Percentiles rank a stretch among this genome's conserved stretches.
Conservation (phyloP, 92 coral and sea anemone species). For the Porites divaricata region DNA sequence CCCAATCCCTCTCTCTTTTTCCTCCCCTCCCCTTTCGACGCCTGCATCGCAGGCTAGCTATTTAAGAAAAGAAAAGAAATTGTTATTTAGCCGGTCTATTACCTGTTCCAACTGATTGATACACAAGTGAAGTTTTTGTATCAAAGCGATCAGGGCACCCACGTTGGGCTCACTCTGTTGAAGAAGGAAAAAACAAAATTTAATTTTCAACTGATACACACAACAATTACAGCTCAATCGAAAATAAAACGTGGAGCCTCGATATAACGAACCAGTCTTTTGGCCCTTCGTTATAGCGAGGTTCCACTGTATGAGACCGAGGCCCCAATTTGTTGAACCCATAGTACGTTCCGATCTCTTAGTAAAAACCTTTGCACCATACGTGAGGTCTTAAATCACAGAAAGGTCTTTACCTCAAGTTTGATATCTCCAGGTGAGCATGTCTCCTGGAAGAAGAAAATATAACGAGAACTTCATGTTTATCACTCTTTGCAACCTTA, state of each 20-base stretch:
- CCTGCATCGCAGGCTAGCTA: too few species aligned
- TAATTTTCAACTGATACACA: background rate
- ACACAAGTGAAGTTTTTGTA: conserved; percentile 92
- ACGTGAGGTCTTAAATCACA: background rate
- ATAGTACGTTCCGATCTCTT: too few species aligned
- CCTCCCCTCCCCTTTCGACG: too few species aligned
- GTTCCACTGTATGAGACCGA: too few species aligned
- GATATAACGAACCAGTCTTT: too few species aligned
- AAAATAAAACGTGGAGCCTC: background rate
- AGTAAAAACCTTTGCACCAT: too few species aligned
- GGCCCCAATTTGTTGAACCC: too few species aligned
- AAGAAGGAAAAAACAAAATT: conserved; percentile 30
- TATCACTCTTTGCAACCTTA: background rate
- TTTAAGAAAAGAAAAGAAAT: background rate
- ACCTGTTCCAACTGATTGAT: conserved; percentile 98
- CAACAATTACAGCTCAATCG: background rate
- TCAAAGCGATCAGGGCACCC: conserved; percentile 69
- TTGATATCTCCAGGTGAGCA: conserved; percentile 25
- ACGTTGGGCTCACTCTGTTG: conserved; percentile 75
- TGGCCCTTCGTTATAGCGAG: too few species aligned
- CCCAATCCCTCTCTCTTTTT: too few species aligned
- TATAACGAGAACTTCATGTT: background rate
- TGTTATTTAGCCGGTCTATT: background rate
- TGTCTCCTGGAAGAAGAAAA: conserved; percentile 14
- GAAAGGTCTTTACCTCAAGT: conserved; percentile 14